These are phyloP conservation scores for Epicauta chinensis DNA, from an alignment of 1,140 invertebrate genomes.

Conservation along the genomic window DNA sequence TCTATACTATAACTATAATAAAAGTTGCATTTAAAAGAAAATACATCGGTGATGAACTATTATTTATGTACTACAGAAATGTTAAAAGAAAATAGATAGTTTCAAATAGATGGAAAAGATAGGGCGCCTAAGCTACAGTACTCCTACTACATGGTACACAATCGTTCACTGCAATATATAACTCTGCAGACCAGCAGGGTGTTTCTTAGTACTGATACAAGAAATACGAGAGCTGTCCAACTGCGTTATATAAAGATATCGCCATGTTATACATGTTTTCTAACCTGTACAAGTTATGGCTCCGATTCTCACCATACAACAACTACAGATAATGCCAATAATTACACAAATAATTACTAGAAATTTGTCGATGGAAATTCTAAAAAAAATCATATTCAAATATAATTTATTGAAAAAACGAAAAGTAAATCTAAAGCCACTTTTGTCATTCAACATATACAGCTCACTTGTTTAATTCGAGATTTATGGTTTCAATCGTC, in stretches of 20 bases:
- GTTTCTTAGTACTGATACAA: slow-evolving; percentile 41
- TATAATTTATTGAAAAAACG: slow-evolving; percentile 34
- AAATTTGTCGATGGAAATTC: no score
- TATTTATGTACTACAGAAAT: slow-evolving; percentile 9
- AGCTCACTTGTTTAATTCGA: slow-evolving; percentile 31
- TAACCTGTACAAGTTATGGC: slow-evolving; percentile 30
- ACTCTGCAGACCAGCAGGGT: slow-evolving; percentile 38
- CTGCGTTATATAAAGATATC: slow-evolving; percentile 40
- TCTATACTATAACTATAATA: no score
- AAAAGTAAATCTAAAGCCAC: slow-evolving; percentile 33
- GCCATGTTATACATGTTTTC: slow-evolving; percentile 35
- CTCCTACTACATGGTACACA: slow-evolving; percentile 33
- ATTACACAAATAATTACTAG: slow-evolving; percentile 3
- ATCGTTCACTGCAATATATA: slow-evolving; percentile 37
- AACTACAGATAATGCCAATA: slow-evolving; percentile 20
- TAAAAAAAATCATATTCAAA: no score
- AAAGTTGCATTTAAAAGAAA: no score
- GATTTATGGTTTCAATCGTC: slow-evolving; percentile 22
- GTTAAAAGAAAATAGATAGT: slow-evolving; percentile 9
- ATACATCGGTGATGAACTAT: neutral
- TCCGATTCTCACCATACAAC: slow-evolving; percentile 15
- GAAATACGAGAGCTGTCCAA: slow-evolving; percentile 41
- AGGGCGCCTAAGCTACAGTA: slow-evolving; percentile 30
- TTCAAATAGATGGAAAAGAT: slow-evolving; percentile 29
- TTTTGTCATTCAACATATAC: slow-evolving; percentile 28